phyloP scores from a whole-genome alignment of 2,113 vertebrate genomes.

The Aegotheles bennettii region DNA sequence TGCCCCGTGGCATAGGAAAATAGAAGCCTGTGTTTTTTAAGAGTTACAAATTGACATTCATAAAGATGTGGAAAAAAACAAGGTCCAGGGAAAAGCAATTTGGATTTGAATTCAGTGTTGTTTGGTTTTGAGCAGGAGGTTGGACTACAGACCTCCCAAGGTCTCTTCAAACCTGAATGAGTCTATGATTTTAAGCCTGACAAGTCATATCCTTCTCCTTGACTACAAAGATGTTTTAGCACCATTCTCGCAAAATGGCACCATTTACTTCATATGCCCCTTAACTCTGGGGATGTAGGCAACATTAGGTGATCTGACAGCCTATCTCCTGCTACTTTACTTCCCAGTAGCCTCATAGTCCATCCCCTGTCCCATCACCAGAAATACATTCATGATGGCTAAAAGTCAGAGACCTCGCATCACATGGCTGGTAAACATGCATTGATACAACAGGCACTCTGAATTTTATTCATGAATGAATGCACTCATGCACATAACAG shows the following conservation, averaged over 20 bases:
- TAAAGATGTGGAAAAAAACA: background rate
- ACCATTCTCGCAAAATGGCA: background rate
- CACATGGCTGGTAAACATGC: background rate
- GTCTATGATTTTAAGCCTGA: background rate
- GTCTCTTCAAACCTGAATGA: background rate
- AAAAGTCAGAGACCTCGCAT: background rate
- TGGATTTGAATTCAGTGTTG: background rate
- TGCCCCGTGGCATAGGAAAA: background rate
- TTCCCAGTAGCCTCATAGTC: background rate
- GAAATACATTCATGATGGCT: background rate
- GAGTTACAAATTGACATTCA: background rate
- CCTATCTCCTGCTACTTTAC: background rate
- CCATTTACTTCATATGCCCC: background rate
- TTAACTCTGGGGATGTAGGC: background rate
- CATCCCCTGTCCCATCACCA: background rate
- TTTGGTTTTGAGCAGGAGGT: background rate
- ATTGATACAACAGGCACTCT: background rate
- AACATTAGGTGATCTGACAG: background rate
- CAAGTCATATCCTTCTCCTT: background rate
- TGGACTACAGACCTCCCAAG: background rate
- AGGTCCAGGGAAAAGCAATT: background rate
- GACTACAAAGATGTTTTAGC: background rate
- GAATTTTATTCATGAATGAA: background rate
- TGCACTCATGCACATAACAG: fast-evolving
- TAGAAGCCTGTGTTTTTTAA: background rate